A percentile compares a stretch with the other conserved stretches of the same genome.
phyloP scores from a whole-genome alignment of 2,113 vertebrate genomes.

The Chascanopsetta lugubris region DNA sequence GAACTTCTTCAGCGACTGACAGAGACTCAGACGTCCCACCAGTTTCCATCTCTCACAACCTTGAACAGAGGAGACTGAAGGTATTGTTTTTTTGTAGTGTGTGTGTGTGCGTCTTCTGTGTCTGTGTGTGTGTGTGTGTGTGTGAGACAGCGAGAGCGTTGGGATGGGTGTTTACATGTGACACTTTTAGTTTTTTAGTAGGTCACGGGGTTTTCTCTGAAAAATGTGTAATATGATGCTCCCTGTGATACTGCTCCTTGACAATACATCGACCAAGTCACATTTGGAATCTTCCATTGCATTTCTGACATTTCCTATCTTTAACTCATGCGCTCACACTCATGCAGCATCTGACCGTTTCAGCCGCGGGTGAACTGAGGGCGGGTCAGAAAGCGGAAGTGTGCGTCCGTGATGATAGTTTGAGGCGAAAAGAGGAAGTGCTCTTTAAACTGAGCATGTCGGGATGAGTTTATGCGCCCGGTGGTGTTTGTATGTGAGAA shows the following conservation, averaged over 20 bases:
- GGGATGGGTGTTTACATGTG: constrained; percentile 1
- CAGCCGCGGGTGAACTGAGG: constrained; percentile 17
- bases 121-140: neutral
- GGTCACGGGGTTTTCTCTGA: neutral
- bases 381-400: constrained; percentile 73
- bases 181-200: neutral
- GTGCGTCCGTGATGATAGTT: constrained; percentile 68
- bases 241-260: neutral
- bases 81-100: constrained; percentile 50
- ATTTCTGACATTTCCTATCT: neutral
- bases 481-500: constrained; percentile 10
- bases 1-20: constrained; percentile 41
- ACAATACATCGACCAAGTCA: neutral
- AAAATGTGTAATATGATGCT: neutral
- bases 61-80: constrained; percentile 56
- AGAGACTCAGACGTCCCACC: neutral
- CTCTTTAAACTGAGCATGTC: constrained; percentile 47
- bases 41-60: constrained; percentile 19
- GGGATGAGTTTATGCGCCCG: constrained; percentile 17
- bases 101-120: constrained; percentile 1
- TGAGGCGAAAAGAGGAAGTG: constrained; percentile 73
- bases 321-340: neutral
- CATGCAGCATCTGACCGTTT: constrained; percentile 2
- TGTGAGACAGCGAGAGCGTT: neutral
- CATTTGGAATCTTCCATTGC: neutral